Evolutionary conservation across 2,113 vertebrate genomes (phyloP), one percentile per base, ranked within the genome.

Genomic region (Lepus europaeus): DNA sequence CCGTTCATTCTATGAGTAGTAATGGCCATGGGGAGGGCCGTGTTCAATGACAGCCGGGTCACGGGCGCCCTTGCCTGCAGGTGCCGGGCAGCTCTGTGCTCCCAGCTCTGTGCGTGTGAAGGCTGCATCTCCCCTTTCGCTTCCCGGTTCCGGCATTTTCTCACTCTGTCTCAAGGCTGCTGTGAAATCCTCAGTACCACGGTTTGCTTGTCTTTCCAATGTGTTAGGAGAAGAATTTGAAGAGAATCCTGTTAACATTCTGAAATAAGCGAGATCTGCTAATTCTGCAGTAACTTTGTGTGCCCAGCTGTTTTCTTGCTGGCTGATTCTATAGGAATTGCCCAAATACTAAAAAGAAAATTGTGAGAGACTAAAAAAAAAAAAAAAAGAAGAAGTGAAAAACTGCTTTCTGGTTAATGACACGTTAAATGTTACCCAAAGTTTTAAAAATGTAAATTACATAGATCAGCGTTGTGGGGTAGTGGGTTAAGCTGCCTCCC

Each of bases 191-290:
- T 92, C 19, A 33, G 1, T 74, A 25, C 61, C 63, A 86, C 0
- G 12, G 22, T 51, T 95, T 69, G 51, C 22, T 56, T 59, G 23
- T 79, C 69, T 85, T 56, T 51, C 29, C 69, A 14, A 82, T 11
- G 25, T 94, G 31, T 89, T 76, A 87, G 84, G 61, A 74, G 61
- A 89, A 53, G 70, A 69, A 70, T 72, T 74, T 93, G 63, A 95
- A 76, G 6, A 87, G 9, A 84, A 72, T 96, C 89, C 14, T 89
- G 83, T 90, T 66, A 64, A 87, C 91, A 83, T 78, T 82, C 10
- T 83, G 51, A 79, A 89, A 59, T 63, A n/a, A 51, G 17, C n/a
- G 12, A 96, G 61, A 83, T 29, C 8, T 33, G 49, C 0, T 82
- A 59, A 87, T 89, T 59, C 64, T 93, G 85, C 1, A 87, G 2